phyloP scores from a whole-genome alignment of 2,888 invertebrate species.

The Alloscopus bannaensis region DNA sequence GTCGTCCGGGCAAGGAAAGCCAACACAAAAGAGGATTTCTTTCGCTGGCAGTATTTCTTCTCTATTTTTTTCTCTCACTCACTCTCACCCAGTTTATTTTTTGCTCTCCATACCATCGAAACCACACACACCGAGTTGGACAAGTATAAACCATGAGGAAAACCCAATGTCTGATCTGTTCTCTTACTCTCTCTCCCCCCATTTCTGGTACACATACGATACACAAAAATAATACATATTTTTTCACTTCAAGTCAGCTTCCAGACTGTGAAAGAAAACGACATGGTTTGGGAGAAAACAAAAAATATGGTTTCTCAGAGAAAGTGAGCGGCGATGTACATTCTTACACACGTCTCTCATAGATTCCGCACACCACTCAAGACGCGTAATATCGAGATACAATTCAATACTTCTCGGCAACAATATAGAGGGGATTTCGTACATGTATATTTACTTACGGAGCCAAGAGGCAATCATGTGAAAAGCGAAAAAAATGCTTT shows the following conservation, averaged over 20 bases:
- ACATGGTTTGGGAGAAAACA: conserved; percentile 45
- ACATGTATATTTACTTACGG: conserved; percentile 63
- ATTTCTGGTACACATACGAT: conserved; percentile 34
- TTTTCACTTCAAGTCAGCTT: conserved; percentile 48
- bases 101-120: conserved; percentile 28
- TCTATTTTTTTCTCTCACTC: conserved; percentile 5
- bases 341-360: neutral
- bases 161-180: conserved; percentile 37
- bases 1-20: conserved; percentile 12
- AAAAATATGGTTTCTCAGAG: conserved; percentile 48
- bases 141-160: conserved; percentile 45
- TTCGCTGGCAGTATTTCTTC: conserved; percentile 10
- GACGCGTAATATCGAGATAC: neutral
- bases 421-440: conserved; percentile 14
- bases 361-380: conserved; percentile 1
- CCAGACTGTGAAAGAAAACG: conserved; percentile 53
- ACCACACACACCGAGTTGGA: conserved; percentile 34
- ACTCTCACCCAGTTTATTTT: conserved; percentile 6
- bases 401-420: too few species aligned
- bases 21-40: conserved; percentile 28
- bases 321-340: conserved; percentile 3
- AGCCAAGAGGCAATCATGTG: conserved; percentile 65
- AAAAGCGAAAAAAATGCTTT: conserved; percentile 62
- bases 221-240: conserved; percentile 13
- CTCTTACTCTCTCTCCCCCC: conserved; percentile 5